A percentile compares a stretch with the other conserved stretches of the same genome.
Conservation (phyloP, 1,140 invertebrate genomes). For the Ips typographus region DNA sequence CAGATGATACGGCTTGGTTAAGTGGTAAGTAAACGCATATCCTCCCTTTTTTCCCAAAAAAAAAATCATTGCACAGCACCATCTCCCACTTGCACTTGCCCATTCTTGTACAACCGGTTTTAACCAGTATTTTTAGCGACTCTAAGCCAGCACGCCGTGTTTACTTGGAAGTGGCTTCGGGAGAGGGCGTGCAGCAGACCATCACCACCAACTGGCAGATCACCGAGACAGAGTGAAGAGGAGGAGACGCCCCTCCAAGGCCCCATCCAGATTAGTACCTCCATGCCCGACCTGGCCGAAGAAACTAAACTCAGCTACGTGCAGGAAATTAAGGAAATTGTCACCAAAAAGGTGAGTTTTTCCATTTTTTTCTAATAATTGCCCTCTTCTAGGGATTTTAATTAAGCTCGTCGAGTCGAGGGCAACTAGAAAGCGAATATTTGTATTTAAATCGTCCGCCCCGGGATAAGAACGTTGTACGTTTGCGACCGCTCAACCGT, state of each 20-base stretch:
- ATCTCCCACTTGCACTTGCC: no score
- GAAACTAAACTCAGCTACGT: constrained; percentile 71
- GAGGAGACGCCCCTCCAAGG: constrained; percentile 62
- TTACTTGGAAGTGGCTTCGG: constrained; percentile 69
- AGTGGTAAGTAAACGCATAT: constrained; percentile 7
- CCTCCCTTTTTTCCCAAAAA: no score
- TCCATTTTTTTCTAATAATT: neutral
- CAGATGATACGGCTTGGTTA: constrained; percentile 20
- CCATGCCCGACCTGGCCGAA: constrained; percentile 71
- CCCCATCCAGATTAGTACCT: constrained; percentile 72
- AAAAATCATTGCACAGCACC: no score
- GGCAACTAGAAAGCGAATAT: neutral
- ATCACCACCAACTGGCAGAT: constrained; percentile 31
- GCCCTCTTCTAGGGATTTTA: neutral
- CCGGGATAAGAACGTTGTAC: neutral
- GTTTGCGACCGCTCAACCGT: neutral
- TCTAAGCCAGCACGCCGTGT: constrained; percentile 69
- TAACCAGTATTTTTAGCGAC: constrained; percentile 63
- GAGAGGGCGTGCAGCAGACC: constrained; percentile 58
- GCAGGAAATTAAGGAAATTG: constrained; percentile 67
- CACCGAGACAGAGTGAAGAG: constrained; percentile 48
- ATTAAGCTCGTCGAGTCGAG: neutral
- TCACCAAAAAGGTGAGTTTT: constrained; percentile 62
- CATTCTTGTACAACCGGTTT: neutral
- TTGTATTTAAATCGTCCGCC: constrained; percentile 5